Evolutionary conservation across 2,888 invertebrate genomes (phyloP).

Genomic region (Apamea crenata): DNA sequence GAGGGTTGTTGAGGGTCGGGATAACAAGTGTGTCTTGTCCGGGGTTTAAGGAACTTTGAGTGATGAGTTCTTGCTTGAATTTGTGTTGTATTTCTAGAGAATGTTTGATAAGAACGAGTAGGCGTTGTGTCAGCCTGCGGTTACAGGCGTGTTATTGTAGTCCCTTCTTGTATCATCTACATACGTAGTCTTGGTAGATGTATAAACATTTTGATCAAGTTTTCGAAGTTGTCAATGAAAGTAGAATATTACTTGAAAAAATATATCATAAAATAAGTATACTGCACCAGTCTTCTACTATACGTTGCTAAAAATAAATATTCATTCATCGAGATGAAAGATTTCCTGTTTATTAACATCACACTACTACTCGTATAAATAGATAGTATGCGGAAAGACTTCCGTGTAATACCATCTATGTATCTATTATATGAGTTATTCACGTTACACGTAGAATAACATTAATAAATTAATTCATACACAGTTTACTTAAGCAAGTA

Average conservation of each 20-base stretch:
- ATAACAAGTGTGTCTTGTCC: constrained; percentile 58
- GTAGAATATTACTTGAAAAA: not conserved
- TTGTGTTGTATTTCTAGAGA: constrained; percentile 38
- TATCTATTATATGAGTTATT: not conserved
- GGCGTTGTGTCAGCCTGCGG: constrained; percentile 1
- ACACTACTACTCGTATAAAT: no score
- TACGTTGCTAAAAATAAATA: not conserved
- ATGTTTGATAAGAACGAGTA: constrained; percentile 1
- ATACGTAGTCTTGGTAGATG: not conserved
- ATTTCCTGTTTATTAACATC: not conserved
- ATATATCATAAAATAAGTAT: not conserved
- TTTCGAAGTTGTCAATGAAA: not conserved
- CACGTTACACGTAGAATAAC: not conserved
- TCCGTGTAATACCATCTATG: not conserved
- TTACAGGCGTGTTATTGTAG: constrained; percentile 15
- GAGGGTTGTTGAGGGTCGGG: constrained; percentile 25
- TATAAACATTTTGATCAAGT: not conserved
- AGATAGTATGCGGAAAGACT: not conserved
- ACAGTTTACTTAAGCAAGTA: not conserved
- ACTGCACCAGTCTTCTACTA: not conserved
- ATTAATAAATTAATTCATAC: not conserved
- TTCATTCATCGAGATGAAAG: not conserved
- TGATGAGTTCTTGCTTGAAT: constrained; percentile 57
- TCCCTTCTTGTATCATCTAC: not conserved
- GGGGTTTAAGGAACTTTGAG: constrained; percentile 52